Percentiles rank a stretch among this genome's conserved stretches.
These are phyloP conservation scores for Xylota segnis DNA, from an alignment of 2,888 invertebrate species.

Conservation along the genomic window DNA sequence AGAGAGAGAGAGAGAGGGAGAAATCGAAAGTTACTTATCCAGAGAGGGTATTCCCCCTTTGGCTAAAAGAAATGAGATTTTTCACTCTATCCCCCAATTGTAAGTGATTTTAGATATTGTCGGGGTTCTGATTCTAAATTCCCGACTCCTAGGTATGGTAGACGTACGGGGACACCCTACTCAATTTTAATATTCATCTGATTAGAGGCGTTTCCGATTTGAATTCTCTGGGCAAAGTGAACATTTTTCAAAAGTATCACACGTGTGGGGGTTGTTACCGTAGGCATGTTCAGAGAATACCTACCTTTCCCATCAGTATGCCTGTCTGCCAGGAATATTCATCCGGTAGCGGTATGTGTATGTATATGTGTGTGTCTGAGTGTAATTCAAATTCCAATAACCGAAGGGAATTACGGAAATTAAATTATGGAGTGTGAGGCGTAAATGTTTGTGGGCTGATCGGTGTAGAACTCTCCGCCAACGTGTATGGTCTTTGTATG, in stretches of 20 bases:
- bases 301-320: constrained; percentile 13
- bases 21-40: constrained; percentile 61
- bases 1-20: constrained; percentile 32
- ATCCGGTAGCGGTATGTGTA: constrained; percentile 16
- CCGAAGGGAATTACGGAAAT: constrained; percentile 66
- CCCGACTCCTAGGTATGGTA: constrained; percentile 35
- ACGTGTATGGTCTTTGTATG: not conserved
- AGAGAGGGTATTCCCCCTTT: not conserved
- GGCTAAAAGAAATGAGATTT: constrained; percentile 57
- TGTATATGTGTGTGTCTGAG: constrained; percentile 53
- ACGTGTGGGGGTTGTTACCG: constrained; percentile 11
- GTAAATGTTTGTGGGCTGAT: constrained; percentile 28
- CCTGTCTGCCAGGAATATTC: constrained; percentile 22
- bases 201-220: constrained; percentile 71
- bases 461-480: not conserved
- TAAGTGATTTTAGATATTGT: constrained; percentile 55
- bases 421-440: constrained; percentile 60
- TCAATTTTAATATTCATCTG: constrained; percentile 72
- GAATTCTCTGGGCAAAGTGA: constrained; percentile 37
- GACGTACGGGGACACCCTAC: constrained; percentile 34
- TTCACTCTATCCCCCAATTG: constrained; percentile 12
- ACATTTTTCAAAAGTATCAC: constrained; percentile 39
- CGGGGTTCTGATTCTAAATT: constrained; percentile 9
- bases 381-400: constrained; percentile 72
- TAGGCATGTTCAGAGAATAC: constrained; percentile 19